Base-by-base conservation (phyloP, 2,113 vertebrate genomes). In the Benitochromis conjunctus region DNA sequence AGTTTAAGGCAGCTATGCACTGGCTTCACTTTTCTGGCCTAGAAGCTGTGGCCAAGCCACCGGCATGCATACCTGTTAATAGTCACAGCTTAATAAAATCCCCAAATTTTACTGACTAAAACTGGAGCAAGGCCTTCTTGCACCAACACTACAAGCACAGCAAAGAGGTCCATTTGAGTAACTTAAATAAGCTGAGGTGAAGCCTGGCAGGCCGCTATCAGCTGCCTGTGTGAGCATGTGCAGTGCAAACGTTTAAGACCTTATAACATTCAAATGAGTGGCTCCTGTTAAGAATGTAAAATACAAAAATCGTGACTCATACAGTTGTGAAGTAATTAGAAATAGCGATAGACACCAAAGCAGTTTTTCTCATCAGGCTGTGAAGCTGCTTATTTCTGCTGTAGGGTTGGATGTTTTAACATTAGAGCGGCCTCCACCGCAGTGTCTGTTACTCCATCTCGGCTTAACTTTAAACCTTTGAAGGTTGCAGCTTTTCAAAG, bases 1-100 rank as follows among this genome's bases (percentile, higher is more conserved):
- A 7, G 58, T 0, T 36, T 62, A n/a, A 36, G 31, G 58, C 58
- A 62, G 18, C 9, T 36, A 0, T 62, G 58, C 31, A 62, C 31
- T 16, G 19, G 57, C 29, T 60, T 60, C 16, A 60, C 3, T 60
- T 6, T 34, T 34, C 57, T 34, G 19, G 34, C 57, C 29, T 60
- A 29, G 57, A 60, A 34, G 57, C 29, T 34, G 57, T 6, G 29
- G 58, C 18, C 58, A 62, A 62, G 58, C 9, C 58, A 36, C 31
- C 16, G 0, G 58, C 1, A 62, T 36, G 18, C 26, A 26, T 26
- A 26, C 26, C 9, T 36, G 18, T 36, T 62, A 62, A 36, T 62
- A 62, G 31, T 62, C 31, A n/a, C 31, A 0, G 9, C 34, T 62
- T 19, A 62, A 34, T 62, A 62, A 62, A 62, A 62, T 2, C 2